Base-by-base conservation (phyloP, 1,140 invertebrate genomes). In the Drosophila neocordata region DNA sequence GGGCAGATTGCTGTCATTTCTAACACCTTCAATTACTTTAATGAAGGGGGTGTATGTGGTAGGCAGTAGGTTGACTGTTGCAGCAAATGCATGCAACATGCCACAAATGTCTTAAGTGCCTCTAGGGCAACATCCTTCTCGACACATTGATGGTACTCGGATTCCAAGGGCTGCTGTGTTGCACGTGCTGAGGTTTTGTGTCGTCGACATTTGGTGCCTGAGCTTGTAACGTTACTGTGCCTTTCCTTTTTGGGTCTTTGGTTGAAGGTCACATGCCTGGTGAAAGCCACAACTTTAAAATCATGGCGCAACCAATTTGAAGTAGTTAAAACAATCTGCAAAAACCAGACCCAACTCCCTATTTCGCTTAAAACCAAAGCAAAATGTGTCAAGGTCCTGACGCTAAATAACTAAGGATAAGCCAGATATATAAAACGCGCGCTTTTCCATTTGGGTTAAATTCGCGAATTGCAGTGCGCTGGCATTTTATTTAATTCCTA, bases 101-200 rank as follows among this genome's bases (percentile, higher is more conserved):
- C 82, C 74, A 63, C 74, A 87, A 76, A 88, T 77, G 82, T 79
- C 84, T 88, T 84, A 88, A 88, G 83, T 88, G 84, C 84, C 84
- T 77, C 18, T 58, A 63, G 81, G 70, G 73, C 69, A 62, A 62
- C 83, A 75, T 58, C 73, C 69, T 65, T 61, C 77, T 77, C 82
- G 75, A 78, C 82, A 82, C 78, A 88, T 82, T 82, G 75, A 88
- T 88, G 75, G 71, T 65, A 78, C 83, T 82, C 78, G 71, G 65
- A 78, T 65, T 83, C 78, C 71, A 82, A 69, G 67, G 57, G 81
- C 66, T 67, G 55, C 66, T 67, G 27, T 63, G 56, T 63, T 72
- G 75, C 77, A 80, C 83, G 83, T 85, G 78, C 57, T 87, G 68
- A 78, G 82, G 69, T 83, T 79, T 74, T 72, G 62, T 76, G 65